Percentiles rank a stretch among this genome's conserved stretches.
Conservation (phyloP, 2,797 vertebrate genomes). For the Lemur catta region DNA sequence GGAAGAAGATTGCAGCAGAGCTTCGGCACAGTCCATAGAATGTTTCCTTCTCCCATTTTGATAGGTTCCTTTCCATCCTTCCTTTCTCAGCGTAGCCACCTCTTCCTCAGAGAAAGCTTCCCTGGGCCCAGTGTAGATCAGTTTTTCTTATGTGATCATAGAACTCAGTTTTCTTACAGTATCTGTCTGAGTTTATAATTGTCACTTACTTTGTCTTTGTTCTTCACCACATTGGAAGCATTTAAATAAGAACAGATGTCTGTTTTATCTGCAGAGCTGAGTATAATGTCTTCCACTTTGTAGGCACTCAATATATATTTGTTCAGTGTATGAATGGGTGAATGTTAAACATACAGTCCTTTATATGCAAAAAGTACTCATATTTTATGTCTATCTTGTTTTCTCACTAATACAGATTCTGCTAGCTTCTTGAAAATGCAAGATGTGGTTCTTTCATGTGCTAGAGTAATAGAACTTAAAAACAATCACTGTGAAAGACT, state of each 20-base stretch:
- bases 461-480: conserved; percentile 89
- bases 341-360: background rate
- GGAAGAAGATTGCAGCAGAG: background rate
- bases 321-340: background rate
- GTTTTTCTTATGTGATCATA: background rate
- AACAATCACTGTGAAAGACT: conserved; percentile 84
- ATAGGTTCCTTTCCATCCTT: background rate
- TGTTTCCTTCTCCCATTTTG: background rate
- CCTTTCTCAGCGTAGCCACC: no score
- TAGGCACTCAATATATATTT: background rate
- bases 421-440: conserved; percentile 90
- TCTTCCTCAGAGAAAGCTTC: background rate
- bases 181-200: background rate
- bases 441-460: conserved; percentile 92
- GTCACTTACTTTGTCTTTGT: background rate
- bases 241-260: background rate
- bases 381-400: background rate
- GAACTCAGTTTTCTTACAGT: background rate
- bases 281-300: no score
- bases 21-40: background rate
- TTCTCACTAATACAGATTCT: conserved; percentile 85
- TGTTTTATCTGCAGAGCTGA: no score
- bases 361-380: background rate
- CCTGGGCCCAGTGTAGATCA: background rate
- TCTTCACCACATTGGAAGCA: background rate